Evolutionary conservation across 1,140 invertebrate species (phyloP), one percentile per base, ranked within the genome.

Genomic region (Caenorhabditis remanei): DNA sequence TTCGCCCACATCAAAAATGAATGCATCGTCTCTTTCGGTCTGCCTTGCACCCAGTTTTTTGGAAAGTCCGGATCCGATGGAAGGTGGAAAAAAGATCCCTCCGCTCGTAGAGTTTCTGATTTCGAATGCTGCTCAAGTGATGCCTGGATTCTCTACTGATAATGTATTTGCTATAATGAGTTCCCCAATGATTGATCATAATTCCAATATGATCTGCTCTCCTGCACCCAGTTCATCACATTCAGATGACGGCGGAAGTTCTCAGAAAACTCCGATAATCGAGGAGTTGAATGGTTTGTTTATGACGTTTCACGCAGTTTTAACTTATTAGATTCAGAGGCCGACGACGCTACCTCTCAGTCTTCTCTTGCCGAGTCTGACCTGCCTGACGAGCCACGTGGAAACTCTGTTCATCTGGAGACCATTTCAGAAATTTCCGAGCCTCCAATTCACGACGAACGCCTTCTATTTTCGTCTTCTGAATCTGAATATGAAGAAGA

Each of bases 41-140:
- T 89, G 89, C 46, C 50, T 89, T 4, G 89, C 87, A 5, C 89
- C 89, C 2, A 87, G 67, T 46, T 87, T 89, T 41, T 85, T 89
- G 2, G 89, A 89, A 14, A 32, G 65, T n/a, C 63, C 84, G 53
- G 88, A 89, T 63, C 75, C 83, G 19, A 89, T 88, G 55, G 88
- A 87, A 50, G 86, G 84, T 1, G 88, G 82, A 46, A 87, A 87
- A 32, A 75, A 71, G 58, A 87, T 89, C 48, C 89, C 89, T 1
- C 84, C 56, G 13, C 55, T 89, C 9, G 83, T 89, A 0, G 85
- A 83, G 40, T 89, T 89, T 24, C 53, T 89, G n/a, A 89, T 89
- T 24, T 89, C 90, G 2, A 71, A 89, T 48, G 85, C 87, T 6
- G 84, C 67, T 63, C 84, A 85, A 50, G 50, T 89, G 24, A 82